Conservation (phyloP, 2,888 invertebrate genomes). For the Ophion costatus region DNA sequence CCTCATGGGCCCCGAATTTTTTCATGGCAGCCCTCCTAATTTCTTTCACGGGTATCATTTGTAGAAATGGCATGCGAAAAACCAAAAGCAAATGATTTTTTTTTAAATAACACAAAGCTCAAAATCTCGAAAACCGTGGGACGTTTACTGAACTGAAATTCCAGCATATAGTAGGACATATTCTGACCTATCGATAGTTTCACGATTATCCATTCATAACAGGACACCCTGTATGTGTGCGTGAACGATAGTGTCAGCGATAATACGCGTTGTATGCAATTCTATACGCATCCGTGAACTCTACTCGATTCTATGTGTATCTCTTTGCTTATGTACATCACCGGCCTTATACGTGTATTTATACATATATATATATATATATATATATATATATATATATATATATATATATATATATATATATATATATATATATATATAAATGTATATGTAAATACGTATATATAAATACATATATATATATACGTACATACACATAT, state of each 20-base stretch:
- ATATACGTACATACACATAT: background rate
- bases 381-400: background rate
- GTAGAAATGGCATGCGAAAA: no score
- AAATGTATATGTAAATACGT: background rate
- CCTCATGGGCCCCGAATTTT: no score
- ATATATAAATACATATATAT: background rate
- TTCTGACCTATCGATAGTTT: no score
- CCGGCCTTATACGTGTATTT: background rate
- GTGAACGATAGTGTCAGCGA: conserved; percentile 8
- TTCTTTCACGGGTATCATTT: no score
- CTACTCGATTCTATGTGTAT: conserved; percentile 22
- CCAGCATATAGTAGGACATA: no score
- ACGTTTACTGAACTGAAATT: no score
- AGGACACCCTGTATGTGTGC: background rate
- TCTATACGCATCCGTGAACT: conserved; percentile 64
- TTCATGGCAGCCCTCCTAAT: no score
- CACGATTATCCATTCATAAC: no score
- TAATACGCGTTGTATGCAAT: conserved; percentile 54
- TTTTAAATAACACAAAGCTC: no score
- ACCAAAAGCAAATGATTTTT: no score
- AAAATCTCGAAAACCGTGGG: no score
- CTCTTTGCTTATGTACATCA: background rate
- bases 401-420: background rate
- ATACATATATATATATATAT: background rate
- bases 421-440: background rate